phyloP scores from a whole-genome alignment of 2,797 vertebrate species.

The Nannoperca australis region DNA sequence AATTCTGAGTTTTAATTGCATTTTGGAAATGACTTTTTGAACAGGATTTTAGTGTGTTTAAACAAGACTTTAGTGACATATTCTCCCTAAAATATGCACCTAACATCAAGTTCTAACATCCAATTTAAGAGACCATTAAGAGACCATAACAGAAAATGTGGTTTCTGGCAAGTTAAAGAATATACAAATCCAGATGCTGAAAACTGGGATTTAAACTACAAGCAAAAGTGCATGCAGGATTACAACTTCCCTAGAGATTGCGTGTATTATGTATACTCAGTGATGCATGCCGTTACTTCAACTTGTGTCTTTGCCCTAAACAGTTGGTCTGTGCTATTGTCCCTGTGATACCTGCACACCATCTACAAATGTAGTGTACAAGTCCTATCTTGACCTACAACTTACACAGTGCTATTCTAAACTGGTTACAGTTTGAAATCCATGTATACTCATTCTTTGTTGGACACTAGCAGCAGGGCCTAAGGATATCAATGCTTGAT shows the following conservation, averaged over 20 bases:
- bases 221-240: slow-evolving; percentile 1
- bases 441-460: slow-evolving; percentile 6
- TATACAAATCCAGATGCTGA: slow-evolving; percentile 10
- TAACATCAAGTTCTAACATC: slow-evolving; percentile 10
- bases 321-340: slow-evolving; percentile 42
- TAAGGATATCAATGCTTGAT: neutral
- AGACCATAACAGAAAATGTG: slow-evolving; percentile 2
- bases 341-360: slow-evolving; percentile 31
- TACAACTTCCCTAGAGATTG: slow-evolving; percentile 33
- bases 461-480: slow-evolving; percentile 3
- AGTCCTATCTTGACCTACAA: slow-evolving; percentile 17
- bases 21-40: slow-evolving; percentile 20
- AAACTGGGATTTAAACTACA: slow-evolving; percentile 26
- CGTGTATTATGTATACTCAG: slow-evolving; percentile 47
- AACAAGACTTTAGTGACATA: slow-evolving; percentile 20
- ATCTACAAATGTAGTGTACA: slow-evolving; percentile 30
- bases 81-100: slow-evolving; percentile 10
- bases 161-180: slow-evolving; percentile 13
- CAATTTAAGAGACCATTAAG: slow-evolving; percentile 29
- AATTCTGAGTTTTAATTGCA: slow-evolving; percentile 10
- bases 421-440: slow-evolving; percentile 8
- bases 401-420: slow-evolving; percentile 2
- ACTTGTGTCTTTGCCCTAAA: slow-evolving; percentile 43
- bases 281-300: slow-evolving; percentile 47
- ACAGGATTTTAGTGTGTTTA: slow-evolving; percentile 4